Conservation (phyloP, 2,797 vertebrate species). For the Scarus forsteni region DNA sequence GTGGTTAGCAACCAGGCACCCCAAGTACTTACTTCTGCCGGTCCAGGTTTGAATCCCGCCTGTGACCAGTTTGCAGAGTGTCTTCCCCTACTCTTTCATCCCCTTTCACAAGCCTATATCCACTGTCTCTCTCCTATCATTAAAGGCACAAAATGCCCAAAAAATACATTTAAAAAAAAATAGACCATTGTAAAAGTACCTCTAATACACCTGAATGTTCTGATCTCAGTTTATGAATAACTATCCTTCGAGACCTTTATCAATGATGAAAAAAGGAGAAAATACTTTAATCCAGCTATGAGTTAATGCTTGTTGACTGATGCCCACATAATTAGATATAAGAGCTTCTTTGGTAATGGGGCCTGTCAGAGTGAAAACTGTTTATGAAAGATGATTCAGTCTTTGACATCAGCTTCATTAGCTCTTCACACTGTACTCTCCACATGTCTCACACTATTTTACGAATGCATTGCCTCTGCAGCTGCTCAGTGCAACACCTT, state of each 20-base stretch:
- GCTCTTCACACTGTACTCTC: slow-evolving; percentile 10
- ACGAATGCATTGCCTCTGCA: not conserved
- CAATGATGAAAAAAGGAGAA: not conserved
- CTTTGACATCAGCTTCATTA: slow-evolving; percentile 45
- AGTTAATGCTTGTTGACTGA: not conserved
- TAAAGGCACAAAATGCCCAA: no score
- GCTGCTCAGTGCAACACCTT: not conserved
- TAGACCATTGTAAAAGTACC: no score
- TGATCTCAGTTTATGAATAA: not conserved
- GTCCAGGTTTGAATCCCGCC: no score
- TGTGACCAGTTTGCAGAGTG: no score
- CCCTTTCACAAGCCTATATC: no score
- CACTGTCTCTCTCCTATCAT: no score
- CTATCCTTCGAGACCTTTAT: not conserved
- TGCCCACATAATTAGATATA: slow-evolving; percentile 22
- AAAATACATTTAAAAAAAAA: no score
- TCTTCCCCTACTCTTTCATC: no score
- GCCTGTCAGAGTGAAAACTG: slow-evolving; percentile 20
- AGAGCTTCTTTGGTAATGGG: slow-evolving; percentile 23
- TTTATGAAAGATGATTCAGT: slow-evolving; percentile 53
- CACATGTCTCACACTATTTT: slow-evolving; percentile 44
- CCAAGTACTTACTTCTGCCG: no score
- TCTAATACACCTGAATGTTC: not conserved
- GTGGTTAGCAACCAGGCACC: no score
- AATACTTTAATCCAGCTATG: not conserved